Evolutionary conservation across 2,888 invertebrate genomes (phyloP).

Genomic region (Phengaris alcon): DNA sequence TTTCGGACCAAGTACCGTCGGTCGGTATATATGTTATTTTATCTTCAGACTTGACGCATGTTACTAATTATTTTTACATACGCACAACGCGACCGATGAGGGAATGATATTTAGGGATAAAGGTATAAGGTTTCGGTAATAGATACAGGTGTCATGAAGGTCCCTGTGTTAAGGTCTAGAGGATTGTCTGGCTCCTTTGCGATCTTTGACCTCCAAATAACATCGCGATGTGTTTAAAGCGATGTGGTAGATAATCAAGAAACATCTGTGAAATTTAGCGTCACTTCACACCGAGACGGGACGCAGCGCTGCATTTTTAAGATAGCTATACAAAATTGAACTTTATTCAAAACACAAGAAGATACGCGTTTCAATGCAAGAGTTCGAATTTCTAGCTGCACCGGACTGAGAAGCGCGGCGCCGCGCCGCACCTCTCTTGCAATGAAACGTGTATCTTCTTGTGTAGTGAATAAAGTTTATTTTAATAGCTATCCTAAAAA

Average conservation of each 20-base stretch:
- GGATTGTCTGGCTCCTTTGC: not conserved
- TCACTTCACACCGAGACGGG: too few species aligned
- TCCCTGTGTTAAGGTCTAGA: not conserved
- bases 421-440: too few species aligned
- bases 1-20: slow-evolving; percentile 74
- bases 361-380: too few species aligned
- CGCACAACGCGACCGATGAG: not conserved
- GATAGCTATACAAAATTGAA: too few species aligned
- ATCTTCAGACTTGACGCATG: slow-evolving; percentile 35
- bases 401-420: too few species aligned
- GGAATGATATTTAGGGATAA: not conserved
- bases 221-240: not conserved
- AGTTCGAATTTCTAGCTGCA: too few species aligned
- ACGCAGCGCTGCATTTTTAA: too few species aligned
- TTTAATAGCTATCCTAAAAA: too few species aligned
- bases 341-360: too few species aligned
- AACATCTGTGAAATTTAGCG: slow-evolving; percentile 19
- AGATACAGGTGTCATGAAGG: not conserved
- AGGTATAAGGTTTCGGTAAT: not conserved
- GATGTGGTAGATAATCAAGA: not conserved
- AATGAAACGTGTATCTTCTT: too few species aligned
- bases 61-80: slow-evolving; percentile 27
- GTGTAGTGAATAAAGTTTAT: too few species aligned
- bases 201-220: not conserved
- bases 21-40: slow-evolving; percentile 50